Percentiles rank a stretch among this genome's conserved stretches.
Conservation (phyloP, 2,113 vertebrate species). For the Rhinolophus ferrumequinum region DNA sequence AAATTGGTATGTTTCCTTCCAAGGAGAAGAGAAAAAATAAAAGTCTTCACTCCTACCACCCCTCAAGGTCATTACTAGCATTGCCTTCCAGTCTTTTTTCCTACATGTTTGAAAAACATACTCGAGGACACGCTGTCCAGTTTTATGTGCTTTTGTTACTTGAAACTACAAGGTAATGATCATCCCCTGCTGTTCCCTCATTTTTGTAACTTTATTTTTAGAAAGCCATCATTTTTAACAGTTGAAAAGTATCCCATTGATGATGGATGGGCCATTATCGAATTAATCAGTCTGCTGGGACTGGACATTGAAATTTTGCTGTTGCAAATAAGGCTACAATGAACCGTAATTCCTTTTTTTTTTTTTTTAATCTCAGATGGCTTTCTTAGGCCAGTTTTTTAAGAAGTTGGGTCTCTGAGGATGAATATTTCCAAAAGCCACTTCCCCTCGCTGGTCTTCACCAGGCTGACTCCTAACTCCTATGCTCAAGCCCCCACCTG, state of each 20-base stretch:
- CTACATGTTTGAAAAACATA: background rate
- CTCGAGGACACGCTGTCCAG: background rate
- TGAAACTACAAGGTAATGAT: background rate
- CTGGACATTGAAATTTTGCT: background rate
- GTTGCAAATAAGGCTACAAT: background rate
- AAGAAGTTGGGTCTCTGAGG: background rate
- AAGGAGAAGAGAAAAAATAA: background rate
- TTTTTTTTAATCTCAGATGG: background rate
- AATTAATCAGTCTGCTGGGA: background rate
- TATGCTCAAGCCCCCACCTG: background rate
- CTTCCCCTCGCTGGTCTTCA: too few species aligned
- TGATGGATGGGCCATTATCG: background rate
- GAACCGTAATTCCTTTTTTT: background rate
- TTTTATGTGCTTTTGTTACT: background rate
- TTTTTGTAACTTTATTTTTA: background rate
- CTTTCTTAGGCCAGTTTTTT: background rate
- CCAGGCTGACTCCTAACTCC: background rate
- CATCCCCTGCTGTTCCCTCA: fast-evolving
- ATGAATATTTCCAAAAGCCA: background rate
- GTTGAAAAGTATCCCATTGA: background rate
- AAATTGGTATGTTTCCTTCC: background rate
- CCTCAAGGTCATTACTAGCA: too few species aligned
- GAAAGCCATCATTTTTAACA: background rate
- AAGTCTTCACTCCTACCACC: background rate
- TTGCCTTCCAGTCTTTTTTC: background rate